Base-by-base conservation (phyloP, 2,113 vertebrate genomes). In the Odocoileus hemionus region DNA sequence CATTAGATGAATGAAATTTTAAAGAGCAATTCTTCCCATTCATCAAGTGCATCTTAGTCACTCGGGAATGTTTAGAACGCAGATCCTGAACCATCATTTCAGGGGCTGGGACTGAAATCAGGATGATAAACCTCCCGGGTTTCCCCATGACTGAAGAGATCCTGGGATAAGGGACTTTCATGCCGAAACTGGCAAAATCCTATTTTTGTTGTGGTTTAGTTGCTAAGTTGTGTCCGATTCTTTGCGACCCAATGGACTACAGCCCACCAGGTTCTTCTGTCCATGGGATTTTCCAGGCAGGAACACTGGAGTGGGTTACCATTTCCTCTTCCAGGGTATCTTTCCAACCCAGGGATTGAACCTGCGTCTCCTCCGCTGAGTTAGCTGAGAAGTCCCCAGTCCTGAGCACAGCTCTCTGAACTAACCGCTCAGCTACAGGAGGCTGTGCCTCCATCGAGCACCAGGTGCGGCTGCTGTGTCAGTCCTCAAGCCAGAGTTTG, bases 301-400 rank as follows among this genome's bases (percentile, higher is more conserved):
- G 39, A 43, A 76, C 23, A 15, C 6, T 76, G 23, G 70, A 26
- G 23, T 14, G 12, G 36, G 39, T 39, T 76, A 23, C 70, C 39
- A 14, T 25, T 26, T 76, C 64, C 33, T 36, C 10, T 19, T 19
- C 70, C 70, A 43, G 36, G 11, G 70, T 39, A 43, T 43, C 39
- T 76, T 76, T 23, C 23, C 39, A 15, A 76, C 23, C 39, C 70
- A 76, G 39, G 7, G 23, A 76, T 14, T 26, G 39, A 76, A 76
- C 12, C 23, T 0, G 0, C 12, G 0, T 26, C 70, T 76, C 36
- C 21, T 74, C 70, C 1, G 3, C 39, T 39, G 39, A 76, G 70
- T 43, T 26, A 43, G 11, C 70, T 76, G 10, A 11, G 6, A 43
- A 76, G 36, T 26, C 23, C 17, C 8, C 85, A 26, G 39, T 25